Base-by-base conservation (phyloP, 2,113 vertebrate genomes). In the Prunella himalayana region DNA sequence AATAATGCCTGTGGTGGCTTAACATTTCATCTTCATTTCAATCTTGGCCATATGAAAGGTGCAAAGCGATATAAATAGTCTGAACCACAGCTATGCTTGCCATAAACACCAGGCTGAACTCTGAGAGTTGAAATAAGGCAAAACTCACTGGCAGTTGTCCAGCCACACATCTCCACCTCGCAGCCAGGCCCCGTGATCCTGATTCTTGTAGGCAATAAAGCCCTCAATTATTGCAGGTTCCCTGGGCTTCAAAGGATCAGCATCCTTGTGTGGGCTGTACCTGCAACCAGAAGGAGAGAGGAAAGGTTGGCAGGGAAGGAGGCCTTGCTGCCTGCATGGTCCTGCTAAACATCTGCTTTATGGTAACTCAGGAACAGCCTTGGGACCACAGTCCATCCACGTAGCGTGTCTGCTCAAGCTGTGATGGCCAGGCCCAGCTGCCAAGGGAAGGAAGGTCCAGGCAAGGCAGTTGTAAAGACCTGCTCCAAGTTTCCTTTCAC, bases 111-210 rank as follows among this genome's bases (percentile, higher is more conserved):
- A 76, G 76, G 68, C 83, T 95, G 92, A 95, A 88, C 92, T 80
- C 80, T 1, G 54, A 82, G 94, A 87, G 92, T 95, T 97, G 96
- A 96, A 95, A 92, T 66, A 91, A 96, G 94, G 91, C 93, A 92
- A 92, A 65, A 98, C 99, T 99, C 96, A 99, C 99, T 99, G 98
- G 98, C 99, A 99, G 98, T 98, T 94, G 50, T 99, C 98, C 97
- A 99, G 96, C 99, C 99, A 99, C 82, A 99, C 98, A 22, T 99
- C 99, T 76, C 99, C 99, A 72, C 99, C 99, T n/a, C 99, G 98
- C 89, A 99, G 98, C 99, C 99, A 99, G 83, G 99, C 99, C 39
- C 99, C 99, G 0, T 99, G 99, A 89, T 99, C 99, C 97, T 99
- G 99, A 96, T 99, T 99, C 98, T 99, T 99, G 95, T 99, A 99